Conservation (phyloP, 2,113 vertebrate species). For the Semnornis frantzii region DNA sequence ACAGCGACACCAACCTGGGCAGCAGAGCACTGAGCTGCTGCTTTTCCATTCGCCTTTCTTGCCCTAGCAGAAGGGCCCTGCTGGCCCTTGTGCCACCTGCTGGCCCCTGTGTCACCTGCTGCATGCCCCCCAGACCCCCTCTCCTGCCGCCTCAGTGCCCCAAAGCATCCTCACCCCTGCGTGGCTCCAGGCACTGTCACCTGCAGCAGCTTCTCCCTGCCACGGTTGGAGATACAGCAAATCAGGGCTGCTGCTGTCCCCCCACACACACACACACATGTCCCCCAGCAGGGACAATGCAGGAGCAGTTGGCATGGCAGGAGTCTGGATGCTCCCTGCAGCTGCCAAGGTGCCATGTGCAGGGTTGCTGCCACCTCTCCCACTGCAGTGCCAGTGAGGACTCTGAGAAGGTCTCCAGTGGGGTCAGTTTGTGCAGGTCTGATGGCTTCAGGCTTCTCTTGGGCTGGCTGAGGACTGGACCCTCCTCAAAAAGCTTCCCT, state of each 20-base stretch:
- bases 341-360: neutral
- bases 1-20: neutral
- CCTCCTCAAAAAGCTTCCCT: neutral
- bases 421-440: neutral
- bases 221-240: neutral
- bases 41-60: neutral
- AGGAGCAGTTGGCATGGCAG: neutral
- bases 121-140: neutral
- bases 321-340: neutral
- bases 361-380: neutral
- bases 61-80: neutral
- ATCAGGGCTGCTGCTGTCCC: neutral
- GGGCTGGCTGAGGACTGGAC: neutral
- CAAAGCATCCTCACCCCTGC: neutral
- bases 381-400: rapidly evolving
- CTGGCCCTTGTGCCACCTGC: no score
- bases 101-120: rapidly evolving
- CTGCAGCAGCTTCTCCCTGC: neutral
- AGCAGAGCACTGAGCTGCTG: neutral
- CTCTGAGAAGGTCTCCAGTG: no score
- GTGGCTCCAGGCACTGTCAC: neutral
- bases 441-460: rapidly evolving
- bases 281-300: neutral
- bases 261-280: rapidly evolving
- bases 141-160: neutral